Evolutionary conservation across 2,888 invertebrate species (phyloP).

Genomic region (Agonum fuliginosum): DNA sequence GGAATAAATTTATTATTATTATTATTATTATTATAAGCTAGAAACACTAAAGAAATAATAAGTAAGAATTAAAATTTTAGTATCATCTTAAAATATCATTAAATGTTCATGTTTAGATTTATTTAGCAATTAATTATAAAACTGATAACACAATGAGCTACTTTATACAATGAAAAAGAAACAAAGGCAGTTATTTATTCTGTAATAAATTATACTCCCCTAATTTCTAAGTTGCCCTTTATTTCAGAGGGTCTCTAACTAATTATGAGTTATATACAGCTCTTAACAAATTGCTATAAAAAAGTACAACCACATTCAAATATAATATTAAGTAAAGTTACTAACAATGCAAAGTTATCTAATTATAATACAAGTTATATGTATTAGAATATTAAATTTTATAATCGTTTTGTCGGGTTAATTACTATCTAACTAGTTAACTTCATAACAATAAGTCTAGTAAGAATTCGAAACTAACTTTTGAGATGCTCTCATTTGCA

Average conservation of each 20-base stretch:
- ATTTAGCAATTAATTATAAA: slow-evolving; percentile 34
- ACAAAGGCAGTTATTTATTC: slow-evolving; percentile 46
- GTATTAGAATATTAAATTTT: slow-evolving; percentile 3
- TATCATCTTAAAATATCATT: no score
- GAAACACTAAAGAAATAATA: no score
- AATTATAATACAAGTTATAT: neutral
- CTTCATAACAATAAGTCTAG: neutral
- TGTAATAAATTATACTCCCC: slow-evolving; percentile 46
- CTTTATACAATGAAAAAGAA: slow-evolving; percentile 43
- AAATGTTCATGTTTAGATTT: neutral
- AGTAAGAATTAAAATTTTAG: no score
- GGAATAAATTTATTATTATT: no score
- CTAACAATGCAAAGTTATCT: slow-evolving; percentile 4
- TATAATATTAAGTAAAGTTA: neutral
- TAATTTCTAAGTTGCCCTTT: neutral
- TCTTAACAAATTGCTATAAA: slow-evolving; percentile 6
- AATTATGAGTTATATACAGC: slow-evolving; percentile 35
- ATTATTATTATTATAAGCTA: no score
- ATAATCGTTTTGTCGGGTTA: slow-evolving; percentile 3
- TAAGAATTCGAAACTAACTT: no score
- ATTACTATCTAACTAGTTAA: no score
- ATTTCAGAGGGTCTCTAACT: neutral
- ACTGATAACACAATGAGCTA: slow-evolving; percentile 1
- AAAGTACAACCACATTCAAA: slow-evolving; percentile 1
- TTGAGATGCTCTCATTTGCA: no score